Percentiles rank a stretch among this genome's conserved stretches.
These are phyloP conservation scores for Palythoa grandis DNA, from an alignment of 92 coral and sea anemone species.

Conservation along the genomic window DNA sequence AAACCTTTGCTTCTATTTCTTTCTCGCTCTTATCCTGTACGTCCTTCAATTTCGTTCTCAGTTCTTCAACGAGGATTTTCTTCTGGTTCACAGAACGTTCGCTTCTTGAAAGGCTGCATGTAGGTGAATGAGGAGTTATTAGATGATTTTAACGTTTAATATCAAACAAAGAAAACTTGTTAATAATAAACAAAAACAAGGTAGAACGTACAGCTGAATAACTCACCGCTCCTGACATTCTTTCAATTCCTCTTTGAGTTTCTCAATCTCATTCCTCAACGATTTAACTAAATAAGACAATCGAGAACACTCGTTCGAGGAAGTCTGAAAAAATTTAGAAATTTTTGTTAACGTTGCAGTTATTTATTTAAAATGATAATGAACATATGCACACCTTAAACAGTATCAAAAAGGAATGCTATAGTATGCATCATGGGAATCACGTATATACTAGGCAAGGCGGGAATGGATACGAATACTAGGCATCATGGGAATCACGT, in stretches of 20 bases:
- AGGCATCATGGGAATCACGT: no score
- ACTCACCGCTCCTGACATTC: conserved; percentile 71
- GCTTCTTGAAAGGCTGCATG: conserved; percentile 54
- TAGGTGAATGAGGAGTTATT: neutral
- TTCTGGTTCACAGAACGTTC: conserved; percentile 87
- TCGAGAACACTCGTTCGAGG: conserved; percentile 87
- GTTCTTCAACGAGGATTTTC: conserved; percentile 85
- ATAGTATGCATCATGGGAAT: no score
- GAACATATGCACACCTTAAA: neutral
- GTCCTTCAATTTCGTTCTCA: conserved; percentile 75
- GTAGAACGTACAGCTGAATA: neutral
- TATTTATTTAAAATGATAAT: neutral
- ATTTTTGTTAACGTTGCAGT: neutral
- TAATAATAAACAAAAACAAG: neutral
- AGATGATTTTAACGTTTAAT: neutral
- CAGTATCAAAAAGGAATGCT: no score
- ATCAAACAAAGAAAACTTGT: neutral
- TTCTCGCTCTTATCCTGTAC: conserved; percentile 65
- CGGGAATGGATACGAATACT: no score
- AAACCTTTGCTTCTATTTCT: conserved; percentile 38
- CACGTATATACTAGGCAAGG: no score
- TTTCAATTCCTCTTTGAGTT: conserved; percentile 74
- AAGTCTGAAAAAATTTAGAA: conserved; percentile 29
- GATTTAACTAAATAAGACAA: conserved; percentile 76
- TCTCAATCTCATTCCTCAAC: conserved; percentile 75